Evolutionary conservation across 1,140 invertebrate species (phyloP).

Genomic region (Limonius californicus): DNA sequence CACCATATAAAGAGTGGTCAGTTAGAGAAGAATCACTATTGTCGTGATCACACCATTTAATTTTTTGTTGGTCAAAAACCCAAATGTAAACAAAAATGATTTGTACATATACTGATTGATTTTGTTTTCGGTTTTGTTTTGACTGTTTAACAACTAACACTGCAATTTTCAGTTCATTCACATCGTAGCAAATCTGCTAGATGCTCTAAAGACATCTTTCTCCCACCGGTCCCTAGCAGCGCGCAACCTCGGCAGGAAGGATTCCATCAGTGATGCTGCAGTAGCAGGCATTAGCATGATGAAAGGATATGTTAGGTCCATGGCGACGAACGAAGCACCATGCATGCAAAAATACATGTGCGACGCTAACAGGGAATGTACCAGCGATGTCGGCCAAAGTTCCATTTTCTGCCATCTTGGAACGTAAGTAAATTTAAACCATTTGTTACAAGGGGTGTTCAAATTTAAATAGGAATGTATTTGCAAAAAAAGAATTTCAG

Average conservation of each 20-base stretch:
- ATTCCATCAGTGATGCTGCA: constrained; percentile 80
- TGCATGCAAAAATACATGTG: constrained; percentile 81
- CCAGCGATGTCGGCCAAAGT: constrained; percentile 75
- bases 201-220: constrained; percentile 86
- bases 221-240: constrained; percentile 81
- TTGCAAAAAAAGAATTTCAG: no score
- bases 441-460: no score
- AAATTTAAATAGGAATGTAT: no score
- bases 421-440: constrained; percentile 78
- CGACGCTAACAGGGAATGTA: constrained; percentile 83
- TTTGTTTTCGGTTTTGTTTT: no score
- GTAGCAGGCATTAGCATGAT: constrained; percentile 80
- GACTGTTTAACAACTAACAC: no score
- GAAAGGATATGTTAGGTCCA: constrained; percentile 82
- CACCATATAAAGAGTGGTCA: no score
- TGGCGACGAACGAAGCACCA: constrained; percentile 72
- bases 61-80: no score
- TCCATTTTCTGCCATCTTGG: constrained; percentile 88
- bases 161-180: constrained; percentile 82
- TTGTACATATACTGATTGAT: no score
- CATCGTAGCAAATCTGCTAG: constrained; percentile 84
- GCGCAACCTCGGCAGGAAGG: constrained; percentile 75
- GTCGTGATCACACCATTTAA: no score
- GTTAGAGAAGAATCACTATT: no score
- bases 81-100: no score